phyloP scores from a whole-genome alignment of 1,140 invertebrate genomes.

The Monomorium pharaonis region DNA sequence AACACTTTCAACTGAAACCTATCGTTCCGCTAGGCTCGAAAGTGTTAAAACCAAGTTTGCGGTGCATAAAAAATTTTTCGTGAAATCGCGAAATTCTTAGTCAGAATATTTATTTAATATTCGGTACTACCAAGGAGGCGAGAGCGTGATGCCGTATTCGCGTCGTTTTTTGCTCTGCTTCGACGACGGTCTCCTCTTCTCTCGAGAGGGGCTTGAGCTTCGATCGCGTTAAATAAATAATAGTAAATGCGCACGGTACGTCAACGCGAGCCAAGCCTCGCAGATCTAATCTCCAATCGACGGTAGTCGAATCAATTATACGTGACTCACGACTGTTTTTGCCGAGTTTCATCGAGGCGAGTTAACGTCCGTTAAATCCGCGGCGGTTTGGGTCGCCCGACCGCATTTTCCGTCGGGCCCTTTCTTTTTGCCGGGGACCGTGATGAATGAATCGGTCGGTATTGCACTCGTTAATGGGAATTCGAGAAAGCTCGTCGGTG shows the following conservation, averaged over 20 bases:
- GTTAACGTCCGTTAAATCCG: slow-evolving; percentile 20
- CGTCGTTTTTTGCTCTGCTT: neutral
- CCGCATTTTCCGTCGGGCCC: neutral
- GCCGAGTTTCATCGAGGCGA: slow-evolving; percentile 20
- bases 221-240: slow-evolving; percentile 51
- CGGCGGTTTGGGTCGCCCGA: slow-evolving; percentile 4
- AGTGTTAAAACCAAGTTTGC: slow-evolving; percentile 1
- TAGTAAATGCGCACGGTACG: slow-evolving; percentile 23
- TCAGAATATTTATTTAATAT: slow-evolving; percentile 51
- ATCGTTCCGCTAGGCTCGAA: neutral
- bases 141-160: neutral
- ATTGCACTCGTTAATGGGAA: slow-evolving; percentile 7
- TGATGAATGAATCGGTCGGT: slow-evolving; percentile 6
- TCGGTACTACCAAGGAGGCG: slow-evolving; percentile 18
- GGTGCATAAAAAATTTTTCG: neutral
- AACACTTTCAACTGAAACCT: neutral
- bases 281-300: slow-evolving; percentile 4
- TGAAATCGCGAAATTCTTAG: neutral
- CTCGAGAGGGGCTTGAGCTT: slow-evolving; percentile 26
- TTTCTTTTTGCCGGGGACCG: neutral
- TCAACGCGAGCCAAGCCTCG: slow-evolving; percentile 29
- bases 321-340: slow-evolving; percentile 32
- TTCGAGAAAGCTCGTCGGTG: slow-evolving; percentile 28
- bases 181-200: neutral
- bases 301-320: slow-evolving; percentile 27